Base-by-base conservation (phyloP, 2,113 vertebrate genomes). In the Prunella himalayana region DNA sequence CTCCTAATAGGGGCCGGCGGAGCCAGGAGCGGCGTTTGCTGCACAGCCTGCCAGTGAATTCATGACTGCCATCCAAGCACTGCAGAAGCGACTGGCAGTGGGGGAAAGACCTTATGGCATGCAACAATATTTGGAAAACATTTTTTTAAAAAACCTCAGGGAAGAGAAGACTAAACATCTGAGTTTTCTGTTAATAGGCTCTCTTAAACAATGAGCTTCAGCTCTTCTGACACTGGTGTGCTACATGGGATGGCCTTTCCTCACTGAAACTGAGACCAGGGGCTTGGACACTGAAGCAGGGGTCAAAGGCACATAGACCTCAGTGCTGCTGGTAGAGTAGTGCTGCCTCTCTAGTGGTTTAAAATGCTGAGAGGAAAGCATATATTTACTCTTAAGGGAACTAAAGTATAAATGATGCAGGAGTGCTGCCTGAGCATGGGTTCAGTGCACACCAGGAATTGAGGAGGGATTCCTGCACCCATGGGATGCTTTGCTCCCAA, bases 101-200 rank as follows among this genome's bases (percentile, higher is more conserved):
- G 84, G 84, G 87, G 82, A 95, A 95, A 95, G 96, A 95, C 96
- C 96, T 97, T 97, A 96, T 97, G 96, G 91, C 93, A 95, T 3
- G 56, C 63, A 96, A 95, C 84, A 97, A 95, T 97, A 87, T 97
- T 97, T 97, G 91, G 95, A 97, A 97, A 97, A 97, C 95, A 92
- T 87, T 91, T 94, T 95, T 93, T 94, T 70, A 28, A 4, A 2
- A 4, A 95, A 75, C 56, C 81, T 76, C 3, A 4, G 66, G 63
- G 73, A 91, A 91, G 87, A 77, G 70, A 89, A 82, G 87, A 85
- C 84, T 72, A 89, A 95, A 91, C 78, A 95, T 84, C 82, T 45
- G 13, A 73, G 63, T 84, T 79, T 90, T 76, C 63, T 21, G 17
- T 77, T 91, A 95, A 95, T 69, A 72, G 86, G 65, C 61, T 76